Conservation (phyloP, 2,797 vertebrate species). For the Falco columbarius region DNA sequence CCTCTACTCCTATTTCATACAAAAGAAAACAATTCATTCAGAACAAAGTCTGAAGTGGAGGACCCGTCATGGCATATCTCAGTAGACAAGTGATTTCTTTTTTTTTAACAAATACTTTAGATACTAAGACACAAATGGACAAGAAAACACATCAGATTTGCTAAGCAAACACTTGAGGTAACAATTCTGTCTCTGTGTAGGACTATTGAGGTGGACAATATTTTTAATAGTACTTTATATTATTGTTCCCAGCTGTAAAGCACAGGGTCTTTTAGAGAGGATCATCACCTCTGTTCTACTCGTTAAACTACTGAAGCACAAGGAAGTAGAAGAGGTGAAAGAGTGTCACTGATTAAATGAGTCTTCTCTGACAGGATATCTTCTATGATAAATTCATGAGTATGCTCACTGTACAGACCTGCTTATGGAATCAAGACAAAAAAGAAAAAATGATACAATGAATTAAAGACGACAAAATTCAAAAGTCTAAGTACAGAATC, state of each 20-base stretch:
- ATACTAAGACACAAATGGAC: not conserved
- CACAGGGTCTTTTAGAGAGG: not conserved
- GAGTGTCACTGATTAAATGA: not conserved
- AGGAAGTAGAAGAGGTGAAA: not conserved
- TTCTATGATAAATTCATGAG: not conserved
- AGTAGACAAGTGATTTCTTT: not conserved
- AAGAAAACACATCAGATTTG: not conserved
- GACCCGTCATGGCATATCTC: not conserved
- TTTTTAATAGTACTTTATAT: not conserved
- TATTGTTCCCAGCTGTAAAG: not conserved
- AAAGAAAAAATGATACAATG: rapidly evolving
- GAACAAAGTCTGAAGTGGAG: not conserved
- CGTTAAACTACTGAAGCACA: not conserved
- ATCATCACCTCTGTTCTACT: not conserved
- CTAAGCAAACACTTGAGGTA: not conserved
- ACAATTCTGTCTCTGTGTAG: not conserved
- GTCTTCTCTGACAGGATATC: not conserved
- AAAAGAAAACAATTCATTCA: not conserved
- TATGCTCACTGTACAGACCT: not conserved
- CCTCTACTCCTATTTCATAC: not conserved
- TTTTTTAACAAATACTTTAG: not conserved
- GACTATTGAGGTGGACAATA: not conserved
- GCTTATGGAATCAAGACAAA: not conserved
- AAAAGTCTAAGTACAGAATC: not conserved
- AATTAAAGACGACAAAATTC: not conserved